phyloP scores from a whole-genome alignment of 2,113 vertebrate species.

The Pseudolaguvia tuberculata region DNA sequence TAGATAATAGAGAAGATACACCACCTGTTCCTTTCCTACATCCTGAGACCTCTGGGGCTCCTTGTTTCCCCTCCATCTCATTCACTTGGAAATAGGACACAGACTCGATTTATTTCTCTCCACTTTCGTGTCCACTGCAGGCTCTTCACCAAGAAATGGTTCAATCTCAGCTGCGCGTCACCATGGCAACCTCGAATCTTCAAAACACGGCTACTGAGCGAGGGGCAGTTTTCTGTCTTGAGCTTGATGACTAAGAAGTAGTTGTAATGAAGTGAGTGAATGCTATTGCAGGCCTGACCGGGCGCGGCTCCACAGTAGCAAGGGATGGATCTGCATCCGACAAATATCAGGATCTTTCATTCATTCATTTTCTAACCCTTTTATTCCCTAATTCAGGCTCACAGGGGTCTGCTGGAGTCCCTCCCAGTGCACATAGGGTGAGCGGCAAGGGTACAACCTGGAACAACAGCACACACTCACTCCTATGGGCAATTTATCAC shows the following conservation, averaged over 20 bases:
- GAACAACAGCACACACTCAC: too few relatives aligned
- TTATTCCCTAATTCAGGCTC: too few relatives aligned
- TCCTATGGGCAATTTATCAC: too few relatives aligned
- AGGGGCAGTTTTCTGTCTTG: constrained; percentile 41
- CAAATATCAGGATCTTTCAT: background rate
- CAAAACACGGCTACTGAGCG: constrained; percentile 47
- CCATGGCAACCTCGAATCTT: constrained; percentile 59
- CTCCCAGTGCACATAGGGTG: too few relatives aligned
- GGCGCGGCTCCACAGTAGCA: background rate
- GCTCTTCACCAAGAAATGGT: constrained; percentile 49
- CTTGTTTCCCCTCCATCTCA: constrained; percentile 25
- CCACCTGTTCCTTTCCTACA: constrained; percentile 32
- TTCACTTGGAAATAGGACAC: constrained; percentile 59
- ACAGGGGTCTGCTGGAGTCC: too few relatives aligned
- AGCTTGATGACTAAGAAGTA: constrained; percentile 25
- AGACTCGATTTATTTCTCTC: constrained; percentile 59
- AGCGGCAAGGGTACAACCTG: too few relatives aligned
- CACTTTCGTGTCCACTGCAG: constrained; percentile 52
- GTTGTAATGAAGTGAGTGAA: background rate
- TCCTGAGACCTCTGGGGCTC: constrained; percentile 34
- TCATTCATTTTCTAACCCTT: too few relatives aligned
- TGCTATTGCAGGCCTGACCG: background rate
- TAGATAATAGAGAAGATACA: constrained; percentile 42
- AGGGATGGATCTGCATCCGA: background rate
- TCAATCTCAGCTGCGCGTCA: constrained; percentile 54